phyloP scores from a whole-genome alignment of 2,888 invertebrate species.

The Acanthococcus lagerstroemiae region DNA sequence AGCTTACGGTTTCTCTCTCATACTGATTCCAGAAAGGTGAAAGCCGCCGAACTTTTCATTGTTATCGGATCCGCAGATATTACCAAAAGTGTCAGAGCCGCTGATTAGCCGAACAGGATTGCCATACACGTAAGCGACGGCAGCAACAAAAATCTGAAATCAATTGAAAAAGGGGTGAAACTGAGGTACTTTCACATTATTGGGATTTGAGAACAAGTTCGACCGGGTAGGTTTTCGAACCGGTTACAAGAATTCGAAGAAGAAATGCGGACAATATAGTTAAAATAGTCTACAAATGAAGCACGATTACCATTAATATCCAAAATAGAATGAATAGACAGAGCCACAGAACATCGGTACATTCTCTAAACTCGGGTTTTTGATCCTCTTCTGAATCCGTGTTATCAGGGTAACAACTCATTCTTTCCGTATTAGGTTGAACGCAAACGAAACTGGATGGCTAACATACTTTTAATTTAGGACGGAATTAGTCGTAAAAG shows the following conservation, averaged over 20 bases:
- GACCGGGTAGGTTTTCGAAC: not conserved
- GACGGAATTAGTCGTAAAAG: too few relatives aligned
- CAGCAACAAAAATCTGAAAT: conserved; percentile 65
- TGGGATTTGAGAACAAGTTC: not conserved
- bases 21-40: conserved; percentile 69
- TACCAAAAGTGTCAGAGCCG: conserved; percentile 89
- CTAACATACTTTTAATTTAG: too few relatives aligned
- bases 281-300: conserved; percentile 12
- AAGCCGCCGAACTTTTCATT: conserved; percentile 65
- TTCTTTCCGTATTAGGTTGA: too few relatives aligned
- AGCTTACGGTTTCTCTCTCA: conserved; percentile 50
- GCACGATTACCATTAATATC: conserved; percentile 72
- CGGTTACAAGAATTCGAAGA: not conserved
- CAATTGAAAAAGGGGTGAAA: not conserved
- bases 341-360: conserved; percentile 76
- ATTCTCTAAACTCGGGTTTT: conserved; percentile 55
- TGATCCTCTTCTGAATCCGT: conserved; percentile 40
- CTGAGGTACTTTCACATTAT: not conserved
- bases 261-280: conserved; percentile 28
- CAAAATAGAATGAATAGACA: conserved; percentile 67
- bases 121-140: conserved; percentile 79
- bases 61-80: conserved; percentile 75
- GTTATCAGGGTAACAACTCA: conserved; percentile 41
- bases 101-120: conserved; percentile 75
- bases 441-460: too few relatives aligned